Conservation (phyloP, 2,797 vertebrate genomes). For the Labroides dimidiatus region DNA sequence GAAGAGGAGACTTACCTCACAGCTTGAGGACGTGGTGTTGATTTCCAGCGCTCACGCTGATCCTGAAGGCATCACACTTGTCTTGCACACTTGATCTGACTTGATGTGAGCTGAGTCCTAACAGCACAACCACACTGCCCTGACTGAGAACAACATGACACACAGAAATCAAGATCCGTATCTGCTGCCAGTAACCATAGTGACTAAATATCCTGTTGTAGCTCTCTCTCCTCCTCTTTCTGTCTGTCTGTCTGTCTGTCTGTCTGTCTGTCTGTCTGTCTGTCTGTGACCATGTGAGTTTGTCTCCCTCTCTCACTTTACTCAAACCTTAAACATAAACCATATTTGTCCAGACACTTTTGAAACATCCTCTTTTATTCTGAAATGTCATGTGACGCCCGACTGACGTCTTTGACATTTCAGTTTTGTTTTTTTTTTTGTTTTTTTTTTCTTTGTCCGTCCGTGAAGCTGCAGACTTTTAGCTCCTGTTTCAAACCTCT, state of each 20-base stretch:
- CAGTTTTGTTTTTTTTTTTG: no score
- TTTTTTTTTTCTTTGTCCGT: not conserved
- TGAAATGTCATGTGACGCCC: not conserved
- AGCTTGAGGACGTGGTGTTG: constrained; percentile 11
- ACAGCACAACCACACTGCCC: constrained; percentile 1
- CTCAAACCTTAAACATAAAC: not conserved
- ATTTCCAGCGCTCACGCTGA: constrained; percentile 17
- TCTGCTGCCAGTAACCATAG: constrained; percentile 67
- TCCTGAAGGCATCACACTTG: constrained; percentile 5
- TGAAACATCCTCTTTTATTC: constrained; percentile 3
- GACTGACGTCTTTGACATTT: not conserved
- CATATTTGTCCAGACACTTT: not conserved
- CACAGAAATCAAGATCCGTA: constrained; percentile 60
- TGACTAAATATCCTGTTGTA: constrained; percentile 80
- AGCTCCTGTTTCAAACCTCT: not conserved
- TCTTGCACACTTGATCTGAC: not conserved
- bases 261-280: no score
- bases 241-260: no score
- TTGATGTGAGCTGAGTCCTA: not conserved
- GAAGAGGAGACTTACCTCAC: constrained; percentile 46
- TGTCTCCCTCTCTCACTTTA: constrained; percentile 12
- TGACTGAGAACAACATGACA: constrained; percentile 88
- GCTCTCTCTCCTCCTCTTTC: constrained; percentile 21
- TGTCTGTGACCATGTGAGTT: constrained; percentile 22
- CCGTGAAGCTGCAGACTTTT: not conserved